Conservation (phyloP, 2,888 invertebrate genomes). For the Embidobia sp. region DNA sequence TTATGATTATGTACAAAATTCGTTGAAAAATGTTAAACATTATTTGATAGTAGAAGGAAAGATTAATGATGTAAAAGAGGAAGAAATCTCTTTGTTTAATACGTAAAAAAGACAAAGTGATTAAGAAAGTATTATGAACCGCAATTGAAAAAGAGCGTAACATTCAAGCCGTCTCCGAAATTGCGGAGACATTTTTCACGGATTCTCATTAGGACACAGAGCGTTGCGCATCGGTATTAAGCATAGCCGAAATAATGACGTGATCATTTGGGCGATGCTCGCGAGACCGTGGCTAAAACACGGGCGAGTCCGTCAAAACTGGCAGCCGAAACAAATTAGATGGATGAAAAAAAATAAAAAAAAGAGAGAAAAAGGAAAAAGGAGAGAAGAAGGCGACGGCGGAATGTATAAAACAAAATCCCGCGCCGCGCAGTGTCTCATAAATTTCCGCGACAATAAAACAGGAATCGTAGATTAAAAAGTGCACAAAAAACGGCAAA, state of each 20-base stretch:
- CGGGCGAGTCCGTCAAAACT: constrained; percentile 14
- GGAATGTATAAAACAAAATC: constrained; percentile 32
- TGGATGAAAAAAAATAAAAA: constrained; percentile 9
- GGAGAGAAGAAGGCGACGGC: background rate
- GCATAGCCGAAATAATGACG: constrained; percentile 18
- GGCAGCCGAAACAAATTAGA: constrained; percentile 43
- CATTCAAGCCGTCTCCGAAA: too few relatives aligned
- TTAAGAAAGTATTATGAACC: too few relatives aligned
- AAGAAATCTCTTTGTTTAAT: too few relatives aligned
- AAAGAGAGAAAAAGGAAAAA: too few relatives aligned
- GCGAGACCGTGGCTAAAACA: too few relatives aligned
- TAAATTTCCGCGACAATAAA: constrained; percentile 45
- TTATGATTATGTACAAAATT: too few relatives aligned
- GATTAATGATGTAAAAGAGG: too few relatives aligned
- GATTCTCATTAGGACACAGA: constrained; percentile 7
- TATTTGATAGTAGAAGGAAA: too few relatives aligned
- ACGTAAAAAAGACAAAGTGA: too few relatives aligned
- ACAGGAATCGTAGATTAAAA: constrained; percentile 50
- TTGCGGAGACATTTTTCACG: constrained; percentile 10
- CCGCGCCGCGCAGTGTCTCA: constrained; percentile 19
- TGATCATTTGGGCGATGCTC: constrained; percentile 14
- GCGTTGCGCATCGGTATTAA: background rate
- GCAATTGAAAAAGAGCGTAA: background rate
- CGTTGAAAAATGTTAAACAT: too few relatives aligned
- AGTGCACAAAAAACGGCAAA: constrained; percentile 33